Conservation (phyloP, 2,797 vertebrate genomes). For the Lemur catta region DNA sequence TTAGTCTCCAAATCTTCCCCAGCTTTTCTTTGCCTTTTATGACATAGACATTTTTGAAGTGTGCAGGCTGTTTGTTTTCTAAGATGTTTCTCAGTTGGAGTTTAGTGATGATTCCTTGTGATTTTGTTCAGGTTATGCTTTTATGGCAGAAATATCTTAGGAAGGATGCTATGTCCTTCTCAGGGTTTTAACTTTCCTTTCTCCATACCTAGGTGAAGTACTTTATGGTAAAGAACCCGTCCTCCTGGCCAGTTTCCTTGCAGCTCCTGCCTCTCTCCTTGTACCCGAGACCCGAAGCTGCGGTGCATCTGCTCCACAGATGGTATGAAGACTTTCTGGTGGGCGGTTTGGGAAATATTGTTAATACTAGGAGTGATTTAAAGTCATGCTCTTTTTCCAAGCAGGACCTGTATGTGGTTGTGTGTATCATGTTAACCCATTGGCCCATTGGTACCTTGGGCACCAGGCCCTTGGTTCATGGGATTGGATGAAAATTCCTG, state of each 20-base stretch:
- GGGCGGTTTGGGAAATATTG: not conserved
- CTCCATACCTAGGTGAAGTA: slow-evolving; percentile 89
- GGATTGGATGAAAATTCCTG: not conserved
- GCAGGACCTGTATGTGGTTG: rapidly evolving
- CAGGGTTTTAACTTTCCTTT: slow-evolving; percentile 52
- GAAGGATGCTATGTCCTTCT: not conserved
- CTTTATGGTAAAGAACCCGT: slow-evolving; percentile 94
- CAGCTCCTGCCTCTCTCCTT: slow-evolving; percentile 92
- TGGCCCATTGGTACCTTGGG: rapidly evolving
- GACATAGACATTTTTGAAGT: not conserved
- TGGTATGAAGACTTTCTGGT: slow-evolving; percentile 85
- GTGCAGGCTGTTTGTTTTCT: rapidly evolving
- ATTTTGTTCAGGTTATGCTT: not conserved
- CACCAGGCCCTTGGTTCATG: rapidly evolving
- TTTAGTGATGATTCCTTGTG: not conserved
- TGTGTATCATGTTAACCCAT: rapidly evolving
- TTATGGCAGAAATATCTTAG: rapidly evolving
- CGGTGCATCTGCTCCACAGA: slow-evolving; percentile 91
- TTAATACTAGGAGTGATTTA: rapidly evolving
- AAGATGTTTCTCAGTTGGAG: not conserved
- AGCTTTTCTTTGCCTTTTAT: not conserved
- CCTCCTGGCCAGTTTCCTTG: slow-evolving; percentile 90
- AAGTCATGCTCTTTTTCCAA: not conserved
- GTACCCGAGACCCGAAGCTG: slow-evolving; percentile 92
- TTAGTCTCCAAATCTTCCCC: not conserved